Evolutionary conservation across 2,797 vertebrate species (phyloP).

Genomic region (Platyrinchus mystaceus): DNA sequence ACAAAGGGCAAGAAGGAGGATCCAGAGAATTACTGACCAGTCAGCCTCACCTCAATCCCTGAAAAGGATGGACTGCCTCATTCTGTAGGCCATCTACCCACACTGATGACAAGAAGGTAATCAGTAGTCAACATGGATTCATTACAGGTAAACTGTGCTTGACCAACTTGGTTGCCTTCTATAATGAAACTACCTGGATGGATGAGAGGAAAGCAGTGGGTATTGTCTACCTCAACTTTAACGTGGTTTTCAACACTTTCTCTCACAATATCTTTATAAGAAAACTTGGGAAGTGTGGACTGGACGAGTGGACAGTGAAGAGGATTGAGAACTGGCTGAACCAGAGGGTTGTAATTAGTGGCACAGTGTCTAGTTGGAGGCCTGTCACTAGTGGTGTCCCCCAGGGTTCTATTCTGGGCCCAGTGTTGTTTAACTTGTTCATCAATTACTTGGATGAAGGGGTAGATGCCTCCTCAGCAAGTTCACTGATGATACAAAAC

Average conservation of each 20-base stretch:
- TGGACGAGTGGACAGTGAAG: not conserved
- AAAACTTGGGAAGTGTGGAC: not conserved
- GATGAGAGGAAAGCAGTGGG: not conserved
- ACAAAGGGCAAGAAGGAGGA: not conserved
- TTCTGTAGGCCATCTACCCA: not conserved
- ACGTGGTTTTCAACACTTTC: fast-evolving
- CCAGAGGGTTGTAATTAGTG: not conserved
- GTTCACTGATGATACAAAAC: not conserved
- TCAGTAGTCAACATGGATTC: not conserved
- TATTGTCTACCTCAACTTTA: fast-evolving
- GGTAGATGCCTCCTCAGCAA: not conserved
- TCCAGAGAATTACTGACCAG: not conserved
- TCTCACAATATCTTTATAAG: not conserved
- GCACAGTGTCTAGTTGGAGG: fast-evolving
- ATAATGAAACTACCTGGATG: not conserved
- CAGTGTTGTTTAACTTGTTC: not conserved
- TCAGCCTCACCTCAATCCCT: not conserved
- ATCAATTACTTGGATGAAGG: not conserved
- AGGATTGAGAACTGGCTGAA: not conserved
- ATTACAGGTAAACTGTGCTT: not conserved
- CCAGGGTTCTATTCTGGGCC: fast-evolving
- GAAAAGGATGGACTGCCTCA: fast-evolving
- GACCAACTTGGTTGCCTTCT: not conserved
- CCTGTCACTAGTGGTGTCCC: no score
- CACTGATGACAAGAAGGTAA: no score